Base-by-base conservation (phyloP, 2,113 vertebrate genomes). In the Amia ocellicauda region DNA sequence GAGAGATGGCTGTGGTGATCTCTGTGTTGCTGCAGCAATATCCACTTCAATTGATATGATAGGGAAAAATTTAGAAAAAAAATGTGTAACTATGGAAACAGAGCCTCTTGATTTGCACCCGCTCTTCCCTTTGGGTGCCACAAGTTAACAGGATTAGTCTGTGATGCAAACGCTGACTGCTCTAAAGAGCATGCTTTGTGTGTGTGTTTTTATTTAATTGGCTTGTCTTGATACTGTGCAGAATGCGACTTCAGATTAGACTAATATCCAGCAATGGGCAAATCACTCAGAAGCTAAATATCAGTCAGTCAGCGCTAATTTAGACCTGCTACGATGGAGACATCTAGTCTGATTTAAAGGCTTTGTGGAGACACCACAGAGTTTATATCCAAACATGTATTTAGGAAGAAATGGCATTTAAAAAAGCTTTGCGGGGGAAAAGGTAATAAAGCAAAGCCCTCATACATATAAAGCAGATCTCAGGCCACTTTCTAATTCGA, bases 1-100 rank as follows among this genome's bases (percentile, higher is more conserved):
- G n/a, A n/a, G n/a, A n/a, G 11, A 36, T 36, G 31, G 31, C 31
- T 36, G 31, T 36, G 31, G 11, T 36, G 31, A 36, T 36, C 31
- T 7, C 2, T 5, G 31, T 11, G 31, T 36, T 36, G 31, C 31
- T 36, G 31, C 31, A 36, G 31, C 1, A 36, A 11, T 36, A 36
- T 36, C 1, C 1, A 36, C 31, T 36, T 36, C 5, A 36, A 36
- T 5, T 36, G 24, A 52, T 2, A 13, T 47, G 13, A 62, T 16
- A 40, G n/a, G 45, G 50, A 52, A 27, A 63, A 36, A 36, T 36
- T 11, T 7, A 7, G 11, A 52, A 63, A 73, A 60, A 64, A 55
- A 19, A 19, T 26, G 70, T 63, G 78, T 85, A 67, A 62, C 77
- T 69, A 81, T 81, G 78, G 81, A 70, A 81, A 81, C 80, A 45